Evolutionary conservation across 2,797 vertebrate species (phyloP), one percentile per base, ranked within the genome.

Genomic region (Picus viridis): DNA sequence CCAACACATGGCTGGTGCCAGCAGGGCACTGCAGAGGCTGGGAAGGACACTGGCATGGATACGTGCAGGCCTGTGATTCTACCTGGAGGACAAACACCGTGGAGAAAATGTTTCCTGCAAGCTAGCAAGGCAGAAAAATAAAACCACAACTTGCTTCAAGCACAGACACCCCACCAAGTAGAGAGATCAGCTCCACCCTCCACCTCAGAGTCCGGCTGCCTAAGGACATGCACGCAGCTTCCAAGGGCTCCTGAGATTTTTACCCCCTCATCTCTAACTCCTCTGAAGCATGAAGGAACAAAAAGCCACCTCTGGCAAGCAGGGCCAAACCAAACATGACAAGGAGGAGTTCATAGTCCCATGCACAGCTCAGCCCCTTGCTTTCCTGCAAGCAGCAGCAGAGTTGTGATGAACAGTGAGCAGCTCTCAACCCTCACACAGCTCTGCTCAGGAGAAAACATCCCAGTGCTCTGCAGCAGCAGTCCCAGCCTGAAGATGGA

Each of bases 1-100:
- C 98, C 95, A 97, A 89, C 29, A 98, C 91, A 5, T 98, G 96
- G 91, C 98, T 98, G 95, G 96, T 98, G 34, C 98, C 98, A 1
- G 91, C 63, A 0, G 96, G 96, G 75, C 98, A 98, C 64, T 92
- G 94, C 32, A 93, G 95, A 4, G 93, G 41, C 57, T 97, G 96
- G 4, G 91, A 68, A 24, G 98, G 96, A 94, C 98, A 98, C 64
- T 85, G 89, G 84, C 98, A 98, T 3, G 97, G 93, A 34, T 95
- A 92, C 0, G 91, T 94, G 91, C 98, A 98, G 82, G 94, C 90
- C 69, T 97, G 89, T 1, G 94, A 72, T 43, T 93, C 90, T 32
- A 92, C 97, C 98, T 98, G 94, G 8, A 85, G 77, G 86, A 62
- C 45, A 85, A 69, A 83, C 8, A 86, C 30, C 85, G 14, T 1